Conservation (phyloP, 2,113 vertebrate species). For the Macrotus californicus region DNA sequence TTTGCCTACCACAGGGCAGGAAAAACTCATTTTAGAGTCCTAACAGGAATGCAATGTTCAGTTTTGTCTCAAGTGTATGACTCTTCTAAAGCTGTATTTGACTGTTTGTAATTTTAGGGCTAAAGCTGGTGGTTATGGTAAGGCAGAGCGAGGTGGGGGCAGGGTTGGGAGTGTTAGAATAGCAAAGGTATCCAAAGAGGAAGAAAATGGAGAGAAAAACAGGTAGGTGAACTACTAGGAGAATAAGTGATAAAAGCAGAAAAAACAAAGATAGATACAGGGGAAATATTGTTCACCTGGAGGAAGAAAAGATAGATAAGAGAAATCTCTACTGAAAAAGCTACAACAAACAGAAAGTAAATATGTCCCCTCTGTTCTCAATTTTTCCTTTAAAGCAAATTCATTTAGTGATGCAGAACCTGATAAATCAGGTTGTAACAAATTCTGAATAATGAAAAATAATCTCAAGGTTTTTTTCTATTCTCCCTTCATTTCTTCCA, state of each 20-base stretch:
- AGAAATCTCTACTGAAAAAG: not conserved
- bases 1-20: not conserved
- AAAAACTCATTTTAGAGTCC: not conserved
- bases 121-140: not conserved
- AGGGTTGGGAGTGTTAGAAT: no score
- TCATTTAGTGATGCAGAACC: not conserved
- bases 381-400: not conserved
- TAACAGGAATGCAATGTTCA: not conserved
- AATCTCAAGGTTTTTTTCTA: not conserved
- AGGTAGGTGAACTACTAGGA: not conserved
- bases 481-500: not conserved
- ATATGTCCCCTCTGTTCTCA: not conserved
- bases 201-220: not conserved
- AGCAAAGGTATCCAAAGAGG: not conserved
- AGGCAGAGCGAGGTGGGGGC: not conserved
- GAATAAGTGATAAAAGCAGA: not conserved
- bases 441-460: not conserved
- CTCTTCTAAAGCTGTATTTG: not conserved
- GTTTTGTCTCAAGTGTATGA: not conserved
- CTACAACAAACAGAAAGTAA: not conserved
- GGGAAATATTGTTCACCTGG: not conserved
- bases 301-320: not conserved
- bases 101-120: not conserved
- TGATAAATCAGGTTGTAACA: not conserved
- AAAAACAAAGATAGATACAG: not conserved